These are phyloP conservation scores for Heliconius hermathena DNA, from an alignment of 1,140 invertebrate genomes.

Conservation along the genomic window DNA sequence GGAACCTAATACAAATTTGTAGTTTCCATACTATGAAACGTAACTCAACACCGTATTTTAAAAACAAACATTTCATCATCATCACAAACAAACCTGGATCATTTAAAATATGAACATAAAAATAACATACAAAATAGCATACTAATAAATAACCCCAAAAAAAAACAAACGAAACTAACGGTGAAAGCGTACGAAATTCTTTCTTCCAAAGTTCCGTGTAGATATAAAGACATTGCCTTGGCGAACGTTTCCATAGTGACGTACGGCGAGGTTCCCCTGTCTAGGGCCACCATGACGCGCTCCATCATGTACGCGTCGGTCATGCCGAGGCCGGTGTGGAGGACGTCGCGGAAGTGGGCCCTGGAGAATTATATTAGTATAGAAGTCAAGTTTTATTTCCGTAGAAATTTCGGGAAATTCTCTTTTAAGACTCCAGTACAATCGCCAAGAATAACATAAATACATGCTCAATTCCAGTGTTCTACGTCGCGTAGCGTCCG, in stretches of 20 bases:
- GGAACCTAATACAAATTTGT: too few relatives aligned
- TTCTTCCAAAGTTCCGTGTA: slow-evolving; percentile 86
- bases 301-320: slow-evolving; percentile 87
- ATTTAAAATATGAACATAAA: not conserved
- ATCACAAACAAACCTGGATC: too few relatives aligned
- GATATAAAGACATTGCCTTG: slow-evolving; percentile 85
- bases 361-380: slow-evolving; percentile 42
- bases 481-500: too few relatives aligned
- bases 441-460: too few relatives aligned
- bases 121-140: not conserved
- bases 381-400: not conserved
- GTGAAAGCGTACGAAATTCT: slow-evolving; percentile 85
- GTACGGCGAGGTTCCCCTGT: slow-evolving; percentile 83
- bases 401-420: too few relatives aligned
- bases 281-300: slow-evolving; percentile 82
- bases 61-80: too few relatives aligned
- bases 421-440: too few relatives aligned
- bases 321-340: slow-evolving; percentile 87
- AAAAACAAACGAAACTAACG: slow-evolving; percentile 65
- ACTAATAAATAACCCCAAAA: too few relatives aligned
- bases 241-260: slow-evolving; percentile 86
- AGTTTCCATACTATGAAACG: too few relatives aligned
- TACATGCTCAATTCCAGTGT: too few relatives aligned
- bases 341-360: slow-evolving; percentile 85
- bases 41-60: too few relatives aligned